A percentile compares a stretch with the other conserved stretches of the same genome.
phyloP scores from a whole-genome alignment of 2,797 vertebrate genomes.

The Myioborus miniatus region DNA sequence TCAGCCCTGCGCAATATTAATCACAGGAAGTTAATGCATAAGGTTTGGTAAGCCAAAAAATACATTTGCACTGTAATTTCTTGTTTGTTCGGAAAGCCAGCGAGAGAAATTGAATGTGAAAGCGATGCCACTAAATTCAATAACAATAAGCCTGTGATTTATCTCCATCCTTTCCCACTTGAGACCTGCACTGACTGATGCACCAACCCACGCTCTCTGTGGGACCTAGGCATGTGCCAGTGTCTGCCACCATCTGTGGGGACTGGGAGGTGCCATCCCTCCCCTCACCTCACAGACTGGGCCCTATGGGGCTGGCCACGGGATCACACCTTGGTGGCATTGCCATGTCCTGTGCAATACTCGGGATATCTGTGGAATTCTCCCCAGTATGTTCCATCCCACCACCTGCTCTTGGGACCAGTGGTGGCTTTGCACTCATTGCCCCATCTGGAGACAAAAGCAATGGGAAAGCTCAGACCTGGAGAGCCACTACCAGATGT shows the following conservation, averaged over 20 bases:
- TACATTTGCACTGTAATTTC: constrained; percentile 66
- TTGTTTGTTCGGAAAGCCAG: constrained; percentile 57
- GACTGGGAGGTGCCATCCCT: background rate
- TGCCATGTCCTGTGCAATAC: rapidly evolving
- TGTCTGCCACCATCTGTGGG: background rate
- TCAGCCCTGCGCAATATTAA: constrained; percentile 69
- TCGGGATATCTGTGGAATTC: rapidly evolving
- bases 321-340: rapidly evolving
- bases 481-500: rapidly evolving
- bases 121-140: constrained; percentile 66
- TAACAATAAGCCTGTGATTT: constrained; percentile 67
- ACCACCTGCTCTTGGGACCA: rapidly evolving
- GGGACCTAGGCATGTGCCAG: rapidly evolving
- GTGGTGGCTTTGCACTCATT: rapidly evolving
- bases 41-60: constrained; percentile 65
- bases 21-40: constrained; percentile 65
- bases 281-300: background rate
- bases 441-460: background rate
- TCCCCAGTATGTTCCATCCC: rapidly evolving
- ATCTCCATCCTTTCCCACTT: constrained; percentile 49
- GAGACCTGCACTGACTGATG: constrained; percentile 7
- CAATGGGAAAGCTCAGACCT: rapidly evolving
- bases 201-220: rapidly evolving
- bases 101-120: constrained; percentile 53
- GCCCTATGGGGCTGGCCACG: rapidly evolving